Evolutionary conservation across 2,888 invertebrate species (phyloP).

Genomic region (Amitus sp.): DNA sequence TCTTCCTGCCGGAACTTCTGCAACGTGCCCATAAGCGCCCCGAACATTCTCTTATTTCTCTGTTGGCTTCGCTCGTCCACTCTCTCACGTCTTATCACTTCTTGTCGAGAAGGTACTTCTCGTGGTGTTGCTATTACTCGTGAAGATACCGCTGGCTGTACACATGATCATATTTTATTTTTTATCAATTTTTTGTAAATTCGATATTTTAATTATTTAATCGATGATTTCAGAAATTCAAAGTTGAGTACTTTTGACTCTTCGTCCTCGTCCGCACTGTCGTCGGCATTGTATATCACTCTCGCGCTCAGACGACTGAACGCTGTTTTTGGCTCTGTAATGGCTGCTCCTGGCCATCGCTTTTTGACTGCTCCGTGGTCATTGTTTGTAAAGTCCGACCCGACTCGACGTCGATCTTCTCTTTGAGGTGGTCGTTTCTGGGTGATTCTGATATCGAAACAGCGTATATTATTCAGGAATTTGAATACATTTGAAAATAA

Average conservation of each 20-base stretch:
- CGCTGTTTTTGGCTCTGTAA: constrained; percentile 61
- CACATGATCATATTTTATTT: too few relatives aligned
- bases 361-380: constrained; percentile 54
- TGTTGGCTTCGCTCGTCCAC: constrained; percentile 83
- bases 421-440: constrained; percentile 59
- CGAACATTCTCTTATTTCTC: constrained; percentile 95
- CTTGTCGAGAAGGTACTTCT: constrained; percentile 86
- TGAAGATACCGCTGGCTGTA: constrained; percentile 77
- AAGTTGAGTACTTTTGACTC: constrained; percentile 38
- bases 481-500: too few relatives aligned
- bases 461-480: too few relatives aligned
- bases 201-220: too few relatives aligned
- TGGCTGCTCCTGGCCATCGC: constrained; percentile 53
- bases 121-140: constrained; percentile 81
- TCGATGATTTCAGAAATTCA: too few relatives aligned
- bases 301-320: constrained; percentile 63
- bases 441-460: constrained; percentile 51
- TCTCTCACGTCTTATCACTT: constrained; percentile 84
- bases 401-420: constrained; percentile 58
- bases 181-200: too few relatives aligned
- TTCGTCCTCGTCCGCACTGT: constrained; percentile 63
- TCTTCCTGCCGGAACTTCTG: constrained; percentile 96
- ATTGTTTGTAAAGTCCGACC: constrained; percentile 55
- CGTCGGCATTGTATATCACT: constrained; percentile 61
- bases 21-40: constrained; percentile 91